Base-by-base conservation (phyloP, 92 coral and sea anemone genomes). In the Pocillopora meandrina region DNA sequence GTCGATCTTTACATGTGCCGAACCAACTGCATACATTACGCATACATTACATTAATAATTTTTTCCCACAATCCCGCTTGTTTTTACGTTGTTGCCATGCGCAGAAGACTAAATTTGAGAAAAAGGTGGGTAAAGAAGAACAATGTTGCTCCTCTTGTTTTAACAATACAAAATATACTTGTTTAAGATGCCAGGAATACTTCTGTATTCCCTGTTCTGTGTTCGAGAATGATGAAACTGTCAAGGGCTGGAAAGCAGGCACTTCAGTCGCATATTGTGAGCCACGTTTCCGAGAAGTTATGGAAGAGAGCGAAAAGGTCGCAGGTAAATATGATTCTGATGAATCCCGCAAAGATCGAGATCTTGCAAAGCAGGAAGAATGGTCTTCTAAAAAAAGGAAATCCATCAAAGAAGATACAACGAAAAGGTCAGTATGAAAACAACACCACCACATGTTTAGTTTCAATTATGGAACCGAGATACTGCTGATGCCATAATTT, bases 251-350 rank as follows among this genome's bases (percentile, higher is more conserved):
- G 86, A 59, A 80, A 61, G 71, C 74, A 74, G 90, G 90, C 13
- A 80, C 71, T 70, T 80, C 86, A 60, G 90, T 86, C 5, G 90
- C 79, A 65, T 86, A 86, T 86, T 86, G 90, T 80, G 85, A 71
- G 76, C 63, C 84, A 49, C 72, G 90, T 63, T 86, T 72, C 76
- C 49, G 49, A 42, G 68, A 86, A 72, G 14, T 59, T 2, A 59
- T 12, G 18, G 15, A 12, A 12, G 62, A 12, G 15, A 16, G 15
- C 15, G 18, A 16, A 12, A 59, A 59, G 2, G 62, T 59, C 2
- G 62, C 14, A 59, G 75, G 74, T 79, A 65, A 26, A 26, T 26
- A 79, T 64, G 84, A 79, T 65, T 79, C 17, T 79, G 52, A 79
- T 67, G 58, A 78, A 62, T 33, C 73, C 72, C 66, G 83, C 83